Conservation (phyloP, 2,797 vertebrate species). For the Oceanodroma leucorhoa region DNA sequence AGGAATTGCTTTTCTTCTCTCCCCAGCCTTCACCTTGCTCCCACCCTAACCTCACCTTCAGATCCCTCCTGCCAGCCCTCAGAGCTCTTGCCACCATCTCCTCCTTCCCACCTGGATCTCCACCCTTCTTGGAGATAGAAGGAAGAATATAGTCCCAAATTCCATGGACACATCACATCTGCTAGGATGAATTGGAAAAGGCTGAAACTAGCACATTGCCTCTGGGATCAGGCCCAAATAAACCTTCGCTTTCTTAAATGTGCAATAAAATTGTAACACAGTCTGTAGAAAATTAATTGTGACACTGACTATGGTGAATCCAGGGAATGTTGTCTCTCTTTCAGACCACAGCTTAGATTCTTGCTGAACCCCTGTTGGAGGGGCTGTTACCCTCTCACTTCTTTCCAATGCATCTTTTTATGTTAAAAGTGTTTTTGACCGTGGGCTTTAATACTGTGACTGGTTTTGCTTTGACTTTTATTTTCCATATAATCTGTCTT, state of each 20-base stretch:
- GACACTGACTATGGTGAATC: constrained; percentile 7
- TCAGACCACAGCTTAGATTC: background rate
- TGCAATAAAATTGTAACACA: background rate
- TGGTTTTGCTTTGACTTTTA: constrained; percentile 34
- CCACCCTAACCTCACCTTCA: constrained; percentile 32
- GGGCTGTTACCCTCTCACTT: background rate
- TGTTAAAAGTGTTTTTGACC: constrained; percentile 30
- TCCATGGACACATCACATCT: background rate
- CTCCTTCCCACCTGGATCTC: background rate
- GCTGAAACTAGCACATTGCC: background rate
- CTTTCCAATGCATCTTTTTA: constrained; percentile 37
- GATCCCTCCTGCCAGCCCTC: background rate
- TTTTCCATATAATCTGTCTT: constrained; percentile 68
- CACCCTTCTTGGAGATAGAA: background rate
- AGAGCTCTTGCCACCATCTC: background rate
- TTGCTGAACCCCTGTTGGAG: background rate
- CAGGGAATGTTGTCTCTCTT: background rate
- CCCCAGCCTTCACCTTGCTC: constrained; percentile 24
- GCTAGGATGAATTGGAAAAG: background rate
- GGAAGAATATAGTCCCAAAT: background rate
- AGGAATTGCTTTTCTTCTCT: constrained; percentile 34
- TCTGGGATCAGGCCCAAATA: constrained; percentile 34
- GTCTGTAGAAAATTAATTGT: constrained; percentile 21
- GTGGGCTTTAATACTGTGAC: constrained; percentile 44
- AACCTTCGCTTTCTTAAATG: background rate